Base-by-base conservation (phyloP, 2,113 vertebrate genomes). In the Alligator mississippiensis region DNA sequence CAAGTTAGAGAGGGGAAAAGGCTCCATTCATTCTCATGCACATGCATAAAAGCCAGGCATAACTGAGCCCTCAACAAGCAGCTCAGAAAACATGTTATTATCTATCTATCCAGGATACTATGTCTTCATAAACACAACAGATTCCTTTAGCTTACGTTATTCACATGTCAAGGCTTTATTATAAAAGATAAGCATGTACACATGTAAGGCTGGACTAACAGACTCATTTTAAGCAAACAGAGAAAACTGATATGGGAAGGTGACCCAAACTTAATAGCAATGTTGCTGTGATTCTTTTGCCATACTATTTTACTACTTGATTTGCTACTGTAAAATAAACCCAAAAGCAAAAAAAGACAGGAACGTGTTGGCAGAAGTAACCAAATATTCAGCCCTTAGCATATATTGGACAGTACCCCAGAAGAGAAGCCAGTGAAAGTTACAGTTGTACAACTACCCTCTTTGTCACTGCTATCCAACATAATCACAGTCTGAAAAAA, bases 241-340 rank as follows among this genome's bases (percentile, higher is more conserved):
- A 77, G 76, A 55, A 93, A 94, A 25, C 55, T 91, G 94, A 96
- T 96, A 97, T 1, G 34, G 77, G 90, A 96, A 96, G 93, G 93
- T 96, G 90, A 95, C 90, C 57, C 17, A 80, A 34, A 72, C 27
- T 78, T 7, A 88, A 27, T 14, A 60, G 34, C 77, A 94, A 91
- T 6, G 83, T 85, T 87, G 80, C 25, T 22, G n/a, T 16, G 54
- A 27, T 68, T 92, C 80, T 54, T 68, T 74, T 66, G 47, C 83
- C 4, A 2, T 30, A 34, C 11, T n/a, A 74, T 80, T 90, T 22
- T 22, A 11, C 68, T 72, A 5, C 68, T 72, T 22, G 30, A 72
- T 72, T 90, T 30, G 55, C 15, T 6, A 12, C 15, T 25, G 30
- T 2, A 85, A 92, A 88, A 72, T 21, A 88, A 90, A 54, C 57